Base-by-base conservation (phyloP, 1,140 invertebrate genomes). In the Temnothorax nylanderi region DNA sequence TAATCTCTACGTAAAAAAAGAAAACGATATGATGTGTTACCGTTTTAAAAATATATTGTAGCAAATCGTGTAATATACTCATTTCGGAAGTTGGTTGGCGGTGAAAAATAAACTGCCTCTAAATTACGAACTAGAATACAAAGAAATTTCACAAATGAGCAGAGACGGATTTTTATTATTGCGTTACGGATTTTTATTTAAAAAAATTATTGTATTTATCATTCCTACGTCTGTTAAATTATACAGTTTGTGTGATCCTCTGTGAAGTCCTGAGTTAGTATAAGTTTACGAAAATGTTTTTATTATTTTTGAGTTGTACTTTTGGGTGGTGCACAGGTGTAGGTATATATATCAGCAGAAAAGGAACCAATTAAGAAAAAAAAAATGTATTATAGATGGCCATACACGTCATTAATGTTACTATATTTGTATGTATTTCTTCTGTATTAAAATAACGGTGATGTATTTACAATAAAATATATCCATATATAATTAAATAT, bases 381-480 rank as follows among this genome's bases (percentile, higher is more conserved):
- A 85, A 21, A 76, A 56, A 41, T 84, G 71, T 89, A 86, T 87
- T 87, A 92, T 85, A 89, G 32, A 65, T 51, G 60, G 62, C 13
- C 77, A 74, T 76, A 72, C 44, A 37, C n/a, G 44, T 85, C 44
- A 76, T 80, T 74, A 87, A 86, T 87, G 67, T 87, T 90, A 72
- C 80, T 62, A 7, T 65, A 87, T 88, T 90, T 92, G 26, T 86
- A 92, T 51, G 41, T 64, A 34, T 90, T 81, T 87, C 64, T 85
- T 65, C 85, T 92, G 76, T 89, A 87, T 51, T 32, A 77, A 71
- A 60, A 69, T 54, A 49, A 26, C 49, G 58, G 60, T 75, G 54
- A 87, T 89, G 80, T 94, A 93, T 92, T 92, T 92, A 92, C 78
- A 93, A 92, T 92, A 93, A 92, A 91, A 88, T 91, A 92, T 87